Evolutionary conservation across 2,888 invertebrate species (phyloP).

Genomic region (Aplocera efformata): DNA sequence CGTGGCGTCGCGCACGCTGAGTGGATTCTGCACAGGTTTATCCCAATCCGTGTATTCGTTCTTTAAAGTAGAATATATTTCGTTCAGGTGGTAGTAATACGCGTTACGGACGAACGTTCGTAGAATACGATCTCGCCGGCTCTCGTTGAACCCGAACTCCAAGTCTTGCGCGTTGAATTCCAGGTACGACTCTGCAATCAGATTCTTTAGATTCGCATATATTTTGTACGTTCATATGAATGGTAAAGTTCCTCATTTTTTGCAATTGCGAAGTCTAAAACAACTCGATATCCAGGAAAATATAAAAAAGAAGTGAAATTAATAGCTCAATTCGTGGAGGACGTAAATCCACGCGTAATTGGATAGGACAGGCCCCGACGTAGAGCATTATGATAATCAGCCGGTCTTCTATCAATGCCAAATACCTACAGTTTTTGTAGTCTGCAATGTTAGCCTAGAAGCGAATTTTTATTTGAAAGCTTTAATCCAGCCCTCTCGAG

Average conservation of each 20-base stretch:
- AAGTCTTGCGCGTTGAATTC: slow-evolving; percentile 91
- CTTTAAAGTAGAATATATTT: slow-evolving; percentile 94
- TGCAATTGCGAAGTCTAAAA: slow-evolving; percentile 18
- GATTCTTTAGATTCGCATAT: slow-evolving; percentile 54
- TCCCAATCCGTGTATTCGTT: slow-evolving; percentile 99
- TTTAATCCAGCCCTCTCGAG: slow-evolving; percentile 16
- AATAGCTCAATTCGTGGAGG: slow-evolving; percentile 35
- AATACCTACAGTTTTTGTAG: slow-evolving; percentile 24
- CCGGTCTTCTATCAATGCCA: slow-evolving; percentile 29
- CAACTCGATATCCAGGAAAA: slow-evolving; percentile 23
- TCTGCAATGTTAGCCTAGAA: slow-evolving; percentile 14
- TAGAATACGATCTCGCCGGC: slow-evolving; percentile 90
- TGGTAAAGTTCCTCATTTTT: slow-evolving; percentile 28
- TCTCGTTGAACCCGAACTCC: slow-evolving; percentile 95
- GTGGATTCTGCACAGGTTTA: slow-evolving; percentile 90
- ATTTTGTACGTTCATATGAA: slow-evolving; percentile 40
- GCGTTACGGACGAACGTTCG: slow-evolving; percentile 96
- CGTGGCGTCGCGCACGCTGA: slow-evolving; percentile 91
- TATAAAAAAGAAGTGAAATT: slow-evolving; percentile 33
- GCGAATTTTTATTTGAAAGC: slow-evolving; percentile 20
- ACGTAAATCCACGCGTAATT: slow-evolving; percentile 39
- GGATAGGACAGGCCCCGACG: slow-evolving; percentile 29
- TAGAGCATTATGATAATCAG: slow-evolving; percentile 30
- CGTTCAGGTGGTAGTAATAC: slow-evolving; percentile 96
- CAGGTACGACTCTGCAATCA: slow-evolving; percentile 86